phyloP scores from a whole-genome alignment of 2,888 invertebrate genomes.

The Seladonia tumulorum region DNA sequence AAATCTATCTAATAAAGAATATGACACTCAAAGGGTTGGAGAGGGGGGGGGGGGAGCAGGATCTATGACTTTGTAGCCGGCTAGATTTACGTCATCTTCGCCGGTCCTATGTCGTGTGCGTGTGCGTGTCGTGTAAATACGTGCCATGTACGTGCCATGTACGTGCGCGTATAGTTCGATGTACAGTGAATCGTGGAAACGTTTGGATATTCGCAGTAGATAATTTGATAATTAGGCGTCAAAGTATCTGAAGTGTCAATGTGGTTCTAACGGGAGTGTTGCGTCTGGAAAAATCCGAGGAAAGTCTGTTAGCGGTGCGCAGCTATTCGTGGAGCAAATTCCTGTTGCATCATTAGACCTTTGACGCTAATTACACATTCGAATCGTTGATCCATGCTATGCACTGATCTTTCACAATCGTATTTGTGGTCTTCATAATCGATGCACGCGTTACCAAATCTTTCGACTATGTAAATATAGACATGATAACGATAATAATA shows the following conservation, averaged over 20 bases:
- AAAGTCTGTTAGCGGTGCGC: neutral
- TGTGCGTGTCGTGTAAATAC: neutral
- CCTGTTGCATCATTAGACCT: constrained; percentile 15
- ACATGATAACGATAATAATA: neutral
- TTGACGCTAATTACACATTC: constrained; percentile 5
- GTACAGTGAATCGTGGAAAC: neutral
- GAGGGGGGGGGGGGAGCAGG: neutral
- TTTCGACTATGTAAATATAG: neutral
- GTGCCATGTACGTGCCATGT: neutral
- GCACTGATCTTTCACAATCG: constrained; percentile 1
- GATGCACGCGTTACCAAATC: constrained; percentile 6
- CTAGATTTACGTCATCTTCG: constrained; percentile 45
- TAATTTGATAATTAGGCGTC: neutral
- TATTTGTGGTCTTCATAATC: neutral
- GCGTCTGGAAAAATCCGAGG: neutral
- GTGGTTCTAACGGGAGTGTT: no score
- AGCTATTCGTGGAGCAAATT: neutral
- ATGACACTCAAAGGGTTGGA: neutral
- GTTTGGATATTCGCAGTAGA: neutral
- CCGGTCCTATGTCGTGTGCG: neutral
- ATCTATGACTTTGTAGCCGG: constrained; percentile 48
- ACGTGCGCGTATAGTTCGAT: neutral
- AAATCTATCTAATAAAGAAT: neutral
- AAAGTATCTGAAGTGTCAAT: neutral
- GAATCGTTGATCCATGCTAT: constrained; percentile 8